Evolutionary conservation across 1,140 invertebrate species (phyloP).

Genomic region (Eueides isabella): DNA sequence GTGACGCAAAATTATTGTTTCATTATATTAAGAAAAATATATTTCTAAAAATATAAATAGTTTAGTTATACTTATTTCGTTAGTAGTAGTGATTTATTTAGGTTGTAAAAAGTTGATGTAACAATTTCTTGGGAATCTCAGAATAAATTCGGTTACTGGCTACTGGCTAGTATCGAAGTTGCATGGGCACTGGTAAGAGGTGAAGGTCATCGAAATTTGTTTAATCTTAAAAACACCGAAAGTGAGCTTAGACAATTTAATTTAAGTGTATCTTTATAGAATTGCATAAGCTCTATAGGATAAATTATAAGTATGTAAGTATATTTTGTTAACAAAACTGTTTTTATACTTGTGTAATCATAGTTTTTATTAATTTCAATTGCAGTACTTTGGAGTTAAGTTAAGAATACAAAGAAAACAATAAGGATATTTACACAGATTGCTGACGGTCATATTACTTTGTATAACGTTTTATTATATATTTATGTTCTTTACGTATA

Average conservation of each 20-base stretch:
- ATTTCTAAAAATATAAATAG: neutral
- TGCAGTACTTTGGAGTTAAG: no score
- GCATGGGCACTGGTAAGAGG: neutral
- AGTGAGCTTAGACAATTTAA: neutral
- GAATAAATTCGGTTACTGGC: neutral
- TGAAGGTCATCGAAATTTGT: neutral
- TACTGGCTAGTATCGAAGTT: neutral
- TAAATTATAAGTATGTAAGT: no score
- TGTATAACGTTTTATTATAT: neutral
- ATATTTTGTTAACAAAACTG: no score
- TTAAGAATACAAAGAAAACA: neutral
- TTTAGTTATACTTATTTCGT: neutral
- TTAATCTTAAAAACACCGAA: neutral
- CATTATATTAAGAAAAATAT: conserved; percentile 1
- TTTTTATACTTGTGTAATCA: no score
- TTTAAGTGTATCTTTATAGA: neutral
- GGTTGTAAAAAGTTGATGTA: neutral
- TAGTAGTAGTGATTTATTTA: neutral
- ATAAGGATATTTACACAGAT: neutral
- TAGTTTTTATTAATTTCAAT: no score
- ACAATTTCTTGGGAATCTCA: conserved; percentile 6
- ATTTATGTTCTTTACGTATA: neutral
- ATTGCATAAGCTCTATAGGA: no score
- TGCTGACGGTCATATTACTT: neutral
- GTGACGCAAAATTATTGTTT: neutral